These are phyloP conservation scores for Epistrophe eligans DNA, from an alignment of 2,888 invertebrate species.

Conservation along the genomic window DNA sequence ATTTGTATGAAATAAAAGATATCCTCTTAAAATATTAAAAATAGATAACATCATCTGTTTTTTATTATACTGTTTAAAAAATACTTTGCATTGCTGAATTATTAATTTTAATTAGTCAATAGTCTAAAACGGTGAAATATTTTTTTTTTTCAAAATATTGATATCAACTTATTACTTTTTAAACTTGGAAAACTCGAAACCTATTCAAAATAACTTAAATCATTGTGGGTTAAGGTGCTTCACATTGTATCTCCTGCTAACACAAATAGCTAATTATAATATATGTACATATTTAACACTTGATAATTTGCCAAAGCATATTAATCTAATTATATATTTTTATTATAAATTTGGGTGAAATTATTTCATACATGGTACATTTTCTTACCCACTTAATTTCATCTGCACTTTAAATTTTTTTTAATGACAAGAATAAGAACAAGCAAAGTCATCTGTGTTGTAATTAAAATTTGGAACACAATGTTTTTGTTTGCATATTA, in stretches of 20 bases:
- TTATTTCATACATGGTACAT: not conserved
- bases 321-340: conserved; percentile 8
- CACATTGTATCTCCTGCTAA: conserved; percentile 3
- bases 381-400: not conserved
- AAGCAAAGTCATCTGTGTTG: not conserved
- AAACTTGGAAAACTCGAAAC: not conserved
- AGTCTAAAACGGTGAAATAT: not conserved
- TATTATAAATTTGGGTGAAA: not conserved
- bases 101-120: no score
- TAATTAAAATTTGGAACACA: not conserved
- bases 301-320: conserved; percentile 11
- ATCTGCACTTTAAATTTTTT: not conserved
- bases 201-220: not conserved
- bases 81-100: no score
- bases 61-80: no score
- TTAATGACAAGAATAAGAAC: not conserved
- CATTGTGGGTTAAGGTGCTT: conserved; percentile 16
- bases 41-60: no score
- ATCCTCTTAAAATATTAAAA: no score
- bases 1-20: not conserved
- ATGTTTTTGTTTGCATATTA: not conserved
- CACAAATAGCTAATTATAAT: not conserved
- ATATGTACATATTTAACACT: conserved; percentile 7
- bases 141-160: not conserved
- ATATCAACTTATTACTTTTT: not conserved